Percentiles rank a stretch among this genome's conserved stretches.
phyloP scores from a whole-genome alignment of 2,797 vertebrate species.

The Tadarida brasiliensis region DNA sequence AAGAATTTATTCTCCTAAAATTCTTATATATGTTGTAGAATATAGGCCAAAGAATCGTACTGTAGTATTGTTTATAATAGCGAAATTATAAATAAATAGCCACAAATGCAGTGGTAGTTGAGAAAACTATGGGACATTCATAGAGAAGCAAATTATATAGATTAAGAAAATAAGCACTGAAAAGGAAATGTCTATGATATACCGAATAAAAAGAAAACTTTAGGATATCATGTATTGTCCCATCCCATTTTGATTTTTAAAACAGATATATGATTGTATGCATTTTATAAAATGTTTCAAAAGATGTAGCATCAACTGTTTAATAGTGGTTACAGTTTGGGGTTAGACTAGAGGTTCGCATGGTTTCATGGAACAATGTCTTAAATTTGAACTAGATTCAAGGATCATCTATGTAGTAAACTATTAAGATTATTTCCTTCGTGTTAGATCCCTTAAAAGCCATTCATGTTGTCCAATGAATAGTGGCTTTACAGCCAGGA shows the following conservation, averaged over 20 bases:
- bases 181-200: not conserved
- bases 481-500: not conserved
- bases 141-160: not conserved
- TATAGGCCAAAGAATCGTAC: not conserved
- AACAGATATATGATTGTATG: not conserved
- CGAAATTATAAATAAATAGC: constrained; percentile 12
- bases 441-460: constrained; percentile 32
- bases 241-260: constrained; percentile 4
- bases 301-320: not conserved
- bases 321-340: not conserved
- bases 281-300: constrained; percentile 8
- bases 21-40: not conserved
- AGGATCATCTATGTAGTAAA: not conserved
- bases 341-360: not conserved
- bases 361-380: constrained; percentile 1
- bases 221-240: not conserved
- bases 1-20: constrained; percentile 36
- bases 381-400: constrained; percentile 50
- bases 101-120: not conserved
- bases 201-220: not conserved
- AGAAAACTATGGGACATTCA: not conserved
- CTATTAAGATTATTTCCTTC: constrained; percentile 10
- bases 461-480: not conserved
- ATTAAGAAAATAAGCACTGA: not conserved
- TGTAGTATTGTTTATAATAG: not conserved